These are phyloP conservation scores for Watersipora subatra DNA, from an alignment of 1,140 invertebrate species.

Conservation along the genomic window DNA sequence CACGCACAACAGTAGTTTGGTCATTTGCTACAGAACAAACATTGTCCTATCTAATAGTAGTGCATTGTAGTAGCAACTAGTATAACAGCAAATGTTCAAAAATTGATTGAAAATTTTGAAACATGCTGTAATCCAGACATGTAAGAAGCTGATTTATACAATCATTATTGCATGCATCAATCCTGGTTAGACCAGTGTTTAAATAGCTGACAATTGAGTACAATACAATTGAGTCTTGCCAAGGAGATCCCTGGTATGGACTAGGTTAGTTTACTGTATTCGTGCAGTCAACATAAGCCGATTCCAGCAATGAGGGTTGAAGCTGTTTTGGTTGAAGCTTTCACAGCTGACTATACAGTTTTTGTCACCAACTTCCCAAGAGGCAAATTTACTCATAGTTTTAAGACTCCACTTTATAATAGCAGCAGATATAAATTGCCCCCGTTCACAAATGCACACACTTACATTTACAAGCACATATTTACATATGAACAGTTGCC, in stretches of 20 bases:
- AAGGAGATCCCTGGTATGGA: background rate
- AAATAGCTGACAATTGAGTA: too few relatives aligned
- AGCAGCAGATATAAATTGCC: background rate
- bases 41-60: too few relatives aligned
- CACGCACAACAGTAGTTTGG: too few relatives aligned
- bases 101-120: too few relatives aligned
- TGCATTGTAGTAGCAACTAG: too few relatives aligned
- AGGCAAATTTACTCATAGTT: background rate
- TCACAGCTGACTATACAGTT: background rate
- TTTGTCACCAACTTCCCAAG: background rate
- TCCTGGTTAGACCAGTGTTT: too few relatives aligned
- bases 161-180: too few relatives aligned
- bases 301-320: background rate
- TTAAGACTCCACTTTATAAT: background rate
- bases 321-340: background rate
- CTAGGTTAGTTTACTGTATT: background rate
- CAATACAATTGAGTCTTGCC: too few relatives aligned
- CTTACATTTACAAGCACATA: background rate
- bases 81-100: too few relatives aligned
- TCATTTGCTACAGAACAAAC: too few relatives aligned
- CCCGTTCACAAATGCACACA: background rate
- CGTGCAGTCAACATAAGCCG: background rate
- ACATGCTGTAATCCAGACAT: too few relatives aligned
- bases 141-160: too few relatives aligned
- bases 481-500: background rate